Conservation (phyloP, 2,113 vertebrate genomes). For the Mus musculus region DNA sequence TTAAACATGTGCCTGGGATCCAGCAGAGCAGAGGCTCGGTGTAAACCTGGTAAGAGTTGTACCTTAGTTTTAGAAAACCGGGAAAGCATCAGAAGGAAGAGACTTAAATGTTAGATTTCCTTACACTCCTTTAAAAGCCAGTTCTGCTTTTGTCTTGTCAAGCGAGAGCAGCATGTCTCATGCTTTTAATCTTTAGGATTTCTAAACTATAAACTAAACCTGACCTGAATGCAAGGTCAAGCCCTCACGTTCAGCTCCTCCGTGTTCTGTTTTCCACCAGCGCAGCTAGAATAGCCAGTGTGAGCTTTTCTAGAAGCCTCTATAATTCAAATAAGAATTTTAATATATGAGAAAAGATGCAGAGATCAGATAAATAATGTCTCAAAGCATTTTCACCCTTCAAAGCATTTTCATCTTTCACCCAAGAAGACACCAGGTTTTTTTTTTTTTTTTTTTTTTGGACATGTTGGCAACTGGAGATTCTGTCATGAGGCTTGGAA, state of each 20-base stretch:
- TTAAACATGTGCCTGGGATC: neutral
- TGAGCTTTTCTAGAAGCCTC: slow-evolving; percentile 45
- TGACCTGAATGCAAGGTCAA: neutral
- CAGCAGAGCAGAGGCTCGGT: neutral
- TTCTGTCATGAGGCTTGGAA: neutral
- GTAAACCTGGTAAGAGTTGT: neutral
- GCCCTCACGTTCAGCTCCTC: neutral
- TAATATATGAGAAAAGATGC: neutral
- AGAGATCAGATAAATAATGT: neutral
- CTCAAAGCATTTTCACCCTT: neutral
- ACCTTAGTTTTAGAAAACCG: neutral
- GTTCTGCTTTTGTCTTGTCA: slow-evolving; percentile 44
- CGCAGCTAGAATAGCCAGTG: neutral
- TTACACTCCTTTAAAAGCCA: neutral
- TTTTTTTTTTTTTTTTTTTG: neutral
- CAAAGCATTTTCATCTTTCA: neutral
- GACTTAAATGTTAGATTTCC: neutral
- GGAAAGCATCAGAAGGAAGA: neutral
- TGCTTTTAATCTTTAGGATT: neutral
- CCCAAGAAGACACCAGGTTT: neutral
- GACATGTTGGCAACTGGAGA: neutral
- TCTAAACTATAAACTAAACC: neutral
- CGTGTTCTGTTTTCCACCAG: neutral
- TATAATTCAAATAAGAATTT: slow-evolving; percentile 21
- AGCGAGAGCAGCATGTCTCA: neutral